Evolutionary conservation across 2,113 vertebrate species (phyloP).

Genomic region (Malurus elegans): DNA sequence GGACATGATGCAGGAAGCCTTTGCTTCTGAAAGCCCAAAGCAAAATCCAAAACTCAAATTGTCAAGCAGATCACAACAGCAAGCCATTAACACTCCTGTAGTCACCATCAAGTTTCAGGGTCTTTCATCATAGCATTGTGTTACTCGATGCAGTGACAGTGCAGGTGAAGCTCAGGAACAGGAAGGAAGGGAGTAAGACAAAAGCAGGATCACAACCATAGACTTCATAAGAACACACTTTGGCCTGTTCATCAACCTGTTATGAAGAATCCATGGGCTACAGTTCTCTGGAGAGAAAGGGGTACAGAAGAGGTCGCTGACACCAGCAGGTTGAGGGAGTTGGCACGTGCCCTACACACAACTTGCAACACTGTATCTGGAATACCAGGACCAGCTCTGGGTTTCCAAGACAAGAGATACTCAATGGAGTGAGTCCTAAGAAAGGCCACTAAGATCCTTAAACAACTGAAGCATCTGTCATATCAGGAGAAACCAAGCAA

Average conservation of each 20-base stretch:
- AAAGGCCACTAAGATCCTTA: not conserved
- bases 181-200: not conserved
- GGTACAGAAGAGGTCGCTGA: not conserved
- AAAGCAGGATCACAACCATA: not conserved
- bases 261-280: not conserved
- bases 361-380: not conserved
- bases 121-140: accelerated
- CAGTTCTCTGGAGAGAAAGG: not conserved
- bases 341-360: accelerated
- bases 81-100: not conserved
- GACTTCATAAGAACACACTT: not conserved
- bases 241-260: not conserved
- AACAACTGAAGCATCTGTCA: not conserved
- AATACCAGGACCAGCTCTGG: not conserved
- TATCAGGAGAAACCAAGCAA: not conserved
- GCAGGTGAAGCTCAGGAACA: not conserved
- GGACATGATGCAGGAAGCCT: not conserved
- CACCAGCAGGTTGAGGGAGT: not conserved
- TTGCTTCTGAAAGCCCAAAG: not conserved
- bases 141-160: not conserved
- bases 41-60: not conserved
- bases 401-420: not conserved
- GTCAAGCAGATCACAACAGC: not conserved
- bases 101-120: not conserved
- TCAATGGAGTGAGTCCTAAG: not conserved